Evolutionary conservation across 2,888 invertebrate species (phyloP).

Genomic region (Cremastinae sp.): DNA sequence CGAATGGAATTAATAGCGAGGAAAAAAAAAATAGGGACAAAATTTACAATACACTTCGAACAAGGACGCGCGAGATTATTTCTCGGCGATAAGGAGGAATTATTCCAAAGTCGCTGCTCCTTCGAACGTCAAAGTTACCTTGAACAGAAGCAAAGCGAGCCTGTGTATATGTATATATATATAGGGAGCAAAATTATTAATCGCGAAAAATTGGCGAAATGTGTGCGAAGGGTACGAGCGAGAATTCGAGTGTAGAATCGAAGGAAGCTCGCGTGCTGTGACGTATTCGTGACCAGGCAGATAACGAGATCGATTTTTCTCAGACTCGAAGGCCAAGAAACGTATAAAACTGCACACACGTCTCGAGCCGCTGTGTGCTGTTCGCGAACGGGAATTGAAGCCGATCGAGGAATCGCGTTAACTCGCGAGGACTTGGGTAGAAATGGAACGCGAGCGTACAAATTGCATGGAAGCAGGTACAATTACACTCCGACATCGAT

Average conservation of each 20-base stretch:
- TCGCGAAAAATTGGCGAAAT: background rate
- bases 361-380: constrained; percentile 7
- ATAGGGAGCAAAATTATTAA: background rate
- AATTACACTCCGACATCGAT: constrained; percentile 54
- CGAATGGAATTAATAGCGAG: background rate
- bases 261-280: constrained; percentile 53
- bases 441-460: background rate
- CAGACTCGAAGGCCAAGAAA: constrained; percentile 46
- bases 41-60: background rate
- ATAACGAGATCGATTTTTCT: constrained; percentile 54
- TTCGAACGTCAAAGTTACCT: too few species aligned
- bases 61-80: too few species aligned
- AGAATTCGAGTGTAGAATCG: constrained; percentile 46
- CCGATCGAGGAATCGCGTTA: constrained; percentile 47
- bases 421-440: background rate
- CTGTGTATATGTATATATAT: too few species aligned
- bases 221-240: constrained; percentile 5
- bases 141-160: too few species aligned
- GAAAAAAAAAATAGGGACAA: background rate
- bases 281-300: constrained; percentile 57
- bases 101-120: too few species aligned
- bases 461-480: constrained; percentile 18
- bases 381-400: constrained; percentile 51
- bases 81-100: too few species aligned
- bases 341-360: constrained; percentile 13